Conservation (phyloP, 2,888 invertebrate species). For the Tachina lurida region DNA sequence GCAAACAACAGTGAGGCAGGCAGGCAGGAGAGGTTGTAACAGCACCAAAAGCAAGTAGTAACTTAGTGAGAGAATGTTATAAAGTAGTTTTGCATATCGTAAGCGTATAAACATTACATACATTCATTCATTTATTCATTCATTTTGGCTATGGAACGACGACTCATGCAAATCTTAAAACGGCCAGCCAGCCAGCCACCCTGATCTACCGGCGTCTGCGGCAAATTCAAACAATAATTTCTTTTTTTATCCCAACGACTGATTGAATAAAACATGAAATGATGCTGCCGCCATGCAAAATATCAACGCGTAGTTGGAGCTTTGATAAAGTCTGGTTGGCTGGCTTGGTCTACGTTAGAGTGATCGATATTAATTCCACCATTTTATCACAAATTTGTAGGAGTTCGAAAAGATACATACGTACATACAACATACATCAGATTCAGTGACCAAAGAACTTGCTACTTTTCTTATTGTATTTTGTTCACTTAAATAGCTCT, state of each 20-base stretch:
- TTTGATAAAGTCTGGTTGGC: slow-evolving; percentile 24
- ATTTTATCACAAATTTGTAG: slow-evolving; percentile 68
- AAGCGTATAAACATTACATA: slow-evolving; percentile 38
- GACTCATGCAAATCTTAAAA: slow-evolving; percentile 50
- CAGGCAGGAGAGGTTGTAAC: slow-evolving; percentile 2
- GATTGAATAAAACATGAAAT: slow-evolving; percentile 71
- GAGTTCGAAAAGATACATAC: slow-evolving; percentile 55
- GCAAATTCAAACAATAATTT: slow-evolving; percentile 65
- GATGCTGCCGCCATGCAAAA: slow-evolving; percentile 65
- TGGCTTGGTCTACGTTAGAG: slow-evolving; percentile 1
- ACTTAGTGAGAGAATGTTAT: slow-evolving; percentile 28
- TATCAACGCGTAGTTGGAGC: slow-evolving; percentile 33
- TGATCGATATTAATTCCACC: slow-evolving; percentile 66
- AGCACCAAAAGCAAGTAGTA: slow-evolving; percentile 28
- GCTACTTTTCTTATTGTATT: background rate
- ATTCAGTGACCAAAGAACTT: slow-evolving; percentile 15
- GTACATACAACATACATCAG: too few species aligned
- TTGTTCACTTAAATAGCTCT: background rate
- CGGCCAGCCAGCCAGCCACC: slow-evolving; percentile 29
- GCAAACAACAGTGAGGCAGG: background rate
- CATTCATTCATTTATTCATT: slow-evolving; percentile 31
- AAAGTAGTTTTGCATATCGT: slow-evolving; percentile 55
- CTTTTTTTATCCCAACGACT: slow-evolving; percentile 66
- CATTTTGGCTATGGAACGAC: slow-evolving; percentile 17
- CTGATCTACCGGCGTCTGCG: slow-evolving; percentile 67